These are phyloP conservation scores for Enteromius mattozi DNA, from an alignment of 2,797 vertebrate species.

Conservation along the genomic window DNA sequence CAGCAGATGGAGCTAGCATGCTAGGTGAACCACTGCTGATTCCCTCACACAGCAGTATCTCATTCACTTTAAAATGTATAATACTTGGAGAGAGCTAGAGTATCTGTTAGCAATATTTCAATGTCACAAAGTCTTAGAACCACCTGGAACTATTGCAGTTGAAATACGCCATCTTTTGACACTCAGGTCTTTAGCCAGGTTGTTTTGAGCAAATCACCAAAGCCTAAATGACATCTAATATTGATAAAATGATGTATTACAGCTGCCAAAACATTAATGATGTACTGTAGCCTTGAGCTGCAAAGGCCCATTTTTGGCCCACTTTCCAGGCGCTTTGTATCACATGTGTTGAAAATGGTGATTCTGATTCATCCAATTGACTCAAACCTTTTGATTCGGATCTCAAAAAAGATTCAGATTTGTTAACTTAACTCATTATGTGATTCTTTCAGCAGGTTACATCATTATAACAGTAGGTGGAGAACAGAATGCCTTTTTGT, in stretches of 20 bases:
- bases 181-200: neutral
- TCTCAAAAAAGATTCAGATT: neutral
- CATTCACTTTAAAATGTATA: slow-evolving; percentile 51
- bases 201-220: neutral
- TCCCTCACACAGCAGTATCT: slow-evolving; percentile 56
- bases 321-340: slow-evolving; percentile 32
- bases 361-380: neutral
- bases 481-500: neutral
- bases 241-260: neutral
- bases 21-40: slow-evolving; percentile 41
- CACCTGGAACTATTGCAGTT: neutral
- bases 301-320: slow-evolving; percentile 31
- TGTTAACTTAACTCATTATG: neutral
- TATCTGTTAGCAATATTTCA: slow-evolving; percentile 27
- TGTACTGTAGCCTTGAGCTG: neutral
- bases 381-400: neutral
- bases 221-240: neutral
- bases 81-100: neutral
- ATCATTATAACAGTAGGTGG: neutral
- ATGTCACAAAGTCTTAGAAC: neutral
- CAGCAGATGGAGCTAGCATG: slow-evolving; percentile 57
- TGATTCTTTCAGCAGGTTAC: neutral
- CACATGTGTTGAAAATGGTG: neutral
- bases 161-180: neutral
- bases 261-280: neutral